Conservation (phyloP, 2,888 invertebrate genomes). For the Boloria selene region DNA sequence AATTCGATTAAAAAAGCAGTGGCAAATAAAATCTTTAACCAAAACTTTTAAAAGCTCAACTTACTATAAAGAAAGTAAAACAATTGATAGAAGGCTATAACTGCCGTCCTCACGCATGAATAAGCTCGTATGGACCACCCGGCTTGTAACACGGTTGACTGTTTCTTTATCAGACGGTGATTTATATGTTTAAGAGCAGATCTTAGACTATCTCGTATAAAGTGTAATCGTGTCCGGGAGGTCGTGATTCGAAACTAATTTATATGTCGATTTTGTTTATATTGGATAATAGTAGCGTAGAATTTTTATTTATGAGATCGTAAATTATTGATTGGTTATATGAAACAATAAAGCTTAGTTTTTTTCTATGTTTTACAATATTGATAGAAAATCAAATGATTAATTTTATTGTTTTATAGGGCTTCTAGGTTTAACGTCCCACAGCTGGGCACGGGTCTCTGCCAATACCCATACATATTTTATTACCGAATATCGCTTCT, state of each 20-base stretch:
- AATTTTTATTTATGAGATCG: too few relatives aligned
- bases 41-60: constrained; percentile 18
- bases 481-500: neutral
- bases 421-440: too few relatives aligned
- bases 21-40: neutral
- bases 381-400: too few relatives aligned
- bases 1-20: too few relatives aligned
- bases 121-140: constrained; percentile 17
- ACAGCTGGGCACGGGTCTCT: neutral
- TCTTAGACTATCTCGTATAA: constrained; percentile 6
- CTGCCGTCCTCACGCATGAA: constrained; percentile 26
- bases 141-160: constrained; percentile 7
- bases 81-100: constrained; percentile 21
- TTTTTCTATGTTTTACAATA: too few relatives aligned
- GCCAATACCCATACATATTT: too few relatives aligned
- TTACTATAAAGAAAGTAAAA: constrained; percentile 31
- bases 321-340: too few relatives aligned
- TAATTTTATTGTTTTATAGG: too few relatives aligned
- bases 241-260: neutral
- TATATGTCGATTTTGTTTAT: neutral
- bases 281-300: too few relatives aligned
- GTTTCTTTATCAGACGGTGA: constrained; percentile 12
- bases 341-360: too few relatives aligned
- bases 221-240: constrained; percentile 3
- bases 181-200: constrained; percentile 17